A percentile compares a stretch with the other conserved stretches of the same genome.
Conservation (phyloP, 2,113 vertebrate species). For the Loxodonta africana region DNA sequence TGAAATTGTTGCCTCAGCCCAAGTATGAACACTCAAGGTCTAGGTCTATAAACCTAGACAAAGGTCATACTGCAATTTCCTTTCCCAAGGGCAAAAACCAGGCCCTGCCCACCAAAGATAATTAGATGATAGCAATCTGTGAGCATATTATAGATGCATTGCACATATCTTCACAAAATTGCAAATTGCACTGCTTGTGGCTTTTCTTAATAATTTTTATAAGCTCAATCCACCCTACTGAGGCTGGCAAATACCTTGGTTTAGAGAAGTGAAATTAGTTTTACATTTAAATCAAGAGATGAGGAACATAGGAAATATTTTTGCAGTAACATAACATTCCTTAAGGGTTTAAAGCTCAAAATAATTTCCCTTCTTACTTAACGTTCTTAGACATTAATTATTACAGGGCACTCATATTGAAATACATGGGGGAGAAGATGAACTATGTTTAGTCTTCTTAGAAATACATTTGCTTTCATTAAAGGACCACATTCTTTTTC, state of each 20-base stretch:
- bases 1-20: conserved; percentile 6
- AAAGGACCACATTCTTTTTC: conserved; percentile 59
- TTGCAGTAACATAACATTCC: conserved; percentile 44
- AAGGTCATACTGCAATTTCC: not conserved
- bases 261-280: conserved; percentile 52
- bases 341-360: conserved; percentile 39
- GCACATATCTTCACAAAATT: conserved; percentile 41
- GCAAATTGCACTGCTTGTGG: conserved; percentile 5
- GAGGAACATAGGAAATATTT: conserved; percentile 43
- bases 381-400: conserved; percentile 49
- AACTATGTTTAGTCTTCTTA: conserved; percentile 47
- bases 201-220: conserved; percentile 61
- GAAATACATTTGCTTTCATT: conserved; percentile 68
- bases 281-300: conserved; percentile 55
- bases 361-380: conserved; percentile 24
- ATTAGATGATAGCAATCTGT: not conserved
- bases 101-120: not conserved
- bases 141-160: not conserved
- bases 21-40: not conserved
- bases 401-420: not conserved
- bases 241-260: conserved; percentile 1
- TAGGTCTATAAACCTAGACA: not conserved
- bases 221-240: not conserved
- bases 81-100: conserved; percentile 27
- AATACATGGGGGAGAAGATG: not conserved